Conservation (phyloP, 2,888 invertebrate genomes). For the Yponomeuta sedellus region DNA sequence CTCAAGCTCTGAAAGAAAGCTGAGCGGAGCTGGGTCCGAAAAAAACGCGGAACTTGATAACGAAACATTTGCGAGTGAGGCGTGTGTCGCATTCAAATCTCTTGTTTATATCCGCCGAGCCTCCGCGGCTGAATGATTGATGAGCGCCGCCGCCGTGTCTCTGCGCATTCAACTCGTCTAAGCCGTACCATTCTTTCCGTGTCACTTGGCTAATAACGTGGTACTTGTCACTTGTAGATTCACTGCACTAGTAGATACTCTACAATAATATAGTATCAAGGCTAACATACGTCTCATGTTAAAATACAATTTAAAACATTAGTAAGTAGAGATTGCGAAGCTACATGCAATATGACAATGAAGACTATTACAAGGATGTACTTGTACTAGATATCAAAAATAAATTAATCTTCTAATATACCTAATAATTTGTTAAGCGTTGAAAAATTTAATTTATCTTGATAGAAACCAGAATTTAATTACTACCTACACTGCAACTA, state of each 20-base stretch:
- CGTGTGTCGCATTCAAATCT: neutral
- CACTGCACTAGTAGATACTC: too few species aligned
- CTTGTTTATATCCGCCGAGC: neutral
- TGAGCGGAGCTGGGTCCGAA: neutral
- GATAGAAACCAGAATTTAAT: too few species aligned
- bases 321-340: too few species aligned
- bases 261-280: too few species aligned
- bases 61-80: neutral
- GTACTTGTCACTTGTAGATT: neutral
- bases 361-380: too few species aligned
- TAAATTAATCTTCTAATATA: too few species aligned
- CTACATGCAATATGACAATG: too few species aligned
- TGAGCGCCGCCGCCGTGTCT: neutral
- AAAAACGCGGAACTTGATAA: neutral
- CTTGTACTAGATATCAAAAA: too few species aligned
- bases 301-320: neutral
- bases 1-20: neutral
- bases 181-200: neutral
- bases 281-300: neutral
- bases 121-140: conserved; percentile 1
- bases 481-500: too few species aligned
- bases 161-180: neutral
- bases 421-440: too few species aligned
- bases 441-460: too few species aligned
- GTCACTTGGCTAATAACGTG: neutral